Base-by-base conservation (phyloP, 2,797 vertebrate species). In the Rousettus madagascariensis region DNA sequence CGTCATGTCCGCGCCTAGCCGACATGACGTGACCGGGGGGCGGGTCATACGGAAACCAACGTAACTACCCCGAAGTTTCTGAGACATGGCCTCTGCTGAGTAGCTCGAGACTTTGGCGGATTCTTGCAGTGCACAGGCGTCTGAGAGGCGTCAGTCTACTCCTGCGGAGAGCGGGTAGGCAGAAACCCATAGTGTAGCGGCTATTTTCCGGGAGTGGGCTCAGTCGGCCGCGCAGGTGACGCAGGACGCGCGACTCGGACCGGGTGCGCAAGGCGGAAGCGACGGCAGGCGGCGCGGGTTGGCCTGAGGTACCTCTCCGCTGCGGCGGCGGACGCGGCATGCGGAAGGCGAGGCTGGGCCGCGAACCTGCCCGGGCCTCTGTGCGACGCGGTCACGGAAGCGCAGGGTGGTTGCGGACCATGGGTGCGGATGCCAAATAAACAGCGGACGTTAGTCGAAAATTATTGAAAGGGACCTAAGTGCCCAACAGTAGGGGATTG, bases 251-350 rank as follows among this genome's bases (percentile, higher is more conserved):
- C 9, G 24, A 33, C 26, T 55, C 20, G 3, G 12, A 28, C 8
- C 86, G 91, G 94, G 24, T 51, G 95, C 94, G 93, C 78, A 6
- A 20, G 82, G 43, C 6, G 10, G 33, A 33, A 3, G 43, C 24
- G 10, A 6, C 15, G 8, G 46, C 4, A 10, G 17, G 28, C 1
- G 2, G 33, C 0, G 38, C 3, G 0, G 30, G 3, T 10, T 1
- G 0, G 2, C 4, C 0, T 0, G 0, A 10, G 10, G 4, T 13
- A 0, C 19, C 1, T 20, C 3, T 1, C 6, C 0, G 2, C 11
- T 15, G 1, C 8, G 1, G 24, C 49, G 0, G 4, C 0, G 30
- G 69, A 43, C 2, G 17, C 9, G 22, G 2, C 36, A 5, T 22
- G 22, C 49, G 1, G 22, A 1, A 19, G 17, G 19, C 10, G 26